Conservation (phyloP, 53 echinoderm and acorn worm genomes). For the Antedon mediterranea region DNA sequence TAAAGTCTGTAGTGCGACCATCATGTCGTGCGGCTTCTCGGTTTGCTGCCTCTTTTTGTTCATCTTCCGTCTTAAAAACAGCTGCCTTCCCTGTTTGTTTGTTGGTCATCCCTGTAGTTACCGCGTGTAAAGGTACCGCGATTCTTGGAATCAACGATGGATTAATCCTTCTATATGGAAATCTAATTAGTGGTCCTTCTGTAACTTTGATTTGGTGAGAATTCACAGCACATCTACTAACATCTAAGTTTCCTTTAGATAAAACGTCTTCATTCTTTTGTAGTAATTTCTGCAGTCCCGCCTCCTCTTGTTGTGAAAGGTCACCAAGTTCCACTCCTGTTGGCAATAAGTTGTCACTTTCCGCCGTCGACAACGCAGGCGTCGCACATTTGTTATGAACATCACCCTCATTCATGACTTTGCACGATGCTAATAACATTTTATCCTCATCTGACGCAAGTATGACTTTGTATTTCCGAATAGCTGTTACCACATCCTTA, state of each 20-base stretch:
- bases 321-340: slow-evolving; percentile 17
- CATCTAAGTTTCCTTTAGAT: slow-evolving; percentile 13
- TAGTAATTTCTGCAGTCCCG: background rate
- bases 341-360: too few species aligned
- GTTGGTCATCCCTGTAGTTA: too few species aligned
- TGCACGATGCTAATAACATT: too few species aligned
- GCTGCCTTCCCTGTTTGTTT: background rate
- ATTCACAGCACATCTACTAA: slow-evolving; percentile 12
- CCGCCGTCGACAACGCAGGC: too few species aligned
- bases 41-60: background rate
- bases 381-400: too few species aligned
- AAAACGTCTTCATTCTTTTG: background rate
- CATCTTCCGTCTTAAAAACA: slow-evolving; percentile 5
- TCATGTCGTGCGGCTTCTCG: background rate
- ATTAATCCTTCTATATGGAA: background rate
- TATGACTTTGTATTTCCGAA: background rate
- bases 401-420: too few species aligned
- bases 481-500: background rate
- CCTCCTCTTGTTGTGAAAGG: slow-evolving; percentile 1
- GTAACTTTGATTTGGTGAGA: background rate
- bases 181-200: background rate
- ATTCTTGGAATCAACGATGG: too few species aligned
- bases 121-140: too few species aligned
- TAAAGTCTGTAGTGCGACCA: background rate
- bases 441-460: background rate